Conservation (phyloP, 2,113 vertebrate genomes). For the Amphiprion ocellaris region DNA sequence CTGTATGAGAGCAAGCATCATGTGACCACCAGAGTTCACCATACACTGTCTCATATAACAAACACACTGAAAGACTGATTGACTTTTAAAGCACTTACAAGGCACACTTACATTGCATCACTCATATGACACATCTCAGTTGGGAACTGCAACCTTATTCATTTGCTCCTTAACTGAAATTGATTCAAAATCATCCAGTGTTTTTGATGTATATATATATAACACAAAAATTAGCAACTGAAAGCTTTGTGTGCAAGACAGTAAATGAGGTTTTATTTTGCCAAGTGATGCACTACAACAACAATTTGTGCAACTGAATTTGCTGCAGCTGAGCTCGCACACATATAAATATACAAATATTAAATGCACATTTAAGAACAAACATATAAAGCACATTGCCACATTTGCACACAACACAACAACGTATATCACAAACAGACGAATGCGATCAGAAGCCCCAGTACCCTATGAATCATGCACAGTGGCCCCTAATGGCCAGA, state of each 20-base stretch:
- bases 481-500: slow-evolving; percentile 82
- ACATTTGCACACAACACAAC: slow-evolving; percentile 7
- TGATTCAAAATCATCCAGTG: background rate
- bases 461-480: slow-evolving; percentile 77
- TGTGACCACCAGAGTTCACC: slow-evolving; percentile 10
- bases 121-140: background rate
- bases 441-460: slow-evolving; percentile 85
- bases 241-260: no score
- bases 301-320: background rate
- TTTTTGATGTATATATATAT: no score
- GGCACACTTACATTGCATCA: background rate
- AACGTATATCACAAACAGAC: slow-evolving; percentile 43
- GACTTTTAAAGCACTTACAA: background rate
- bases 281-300: no score
- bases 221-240: no score
- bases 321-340: background rate
- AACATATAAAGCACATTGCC: slow-evolving; percentile 1
- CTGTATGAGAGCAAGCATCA: slow-evolving; percentile 19
- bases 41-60: background rate
- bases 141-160: background rate
- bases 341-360: background rate
- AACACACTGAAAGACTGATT: background rate
- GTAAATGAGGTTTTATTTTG: no score
- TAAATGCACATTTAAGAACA: slow-evolving; percentile 1
- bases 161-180: slow-evolving; percentile 2